Conservation (phyloP, 2,888 invertebrate genomes). For the Dorcus hopei region DNA sequence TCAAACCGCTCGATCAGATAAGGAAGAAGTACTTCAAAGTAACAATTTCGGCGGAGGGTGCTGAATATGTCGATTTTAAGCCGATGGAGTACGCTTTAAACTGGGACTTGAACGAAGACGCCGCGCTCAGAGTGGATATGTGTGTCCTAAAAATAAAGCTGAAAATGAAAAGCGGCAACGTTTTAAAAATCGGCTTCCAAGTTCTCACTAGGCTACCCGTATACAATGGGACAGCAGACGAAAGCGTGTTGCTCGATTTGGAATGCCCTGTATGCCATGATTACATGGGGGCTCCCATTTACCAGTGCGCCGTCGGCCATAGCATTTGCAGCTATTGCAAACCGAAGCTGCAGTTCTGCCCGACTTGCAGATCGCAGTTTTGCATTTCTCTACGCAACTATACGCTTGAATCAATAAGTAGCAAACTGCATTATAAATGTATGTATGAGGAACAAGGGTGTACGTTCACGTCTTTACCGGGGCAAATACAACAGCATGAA, state of each 20-base stretch:
- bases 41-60: too few species aligned
- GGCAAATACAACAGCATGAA: too few species aligned
- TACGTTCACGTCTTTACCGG: neutral
- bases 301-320: conserved; percentile 16
- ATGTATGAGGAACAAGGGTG: conserved; percentile 11
- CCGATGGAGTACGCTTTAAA: too few species aligned
- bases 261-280: conserved; percentile 23
- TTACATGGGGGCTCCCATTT: conserved; percentile 19
- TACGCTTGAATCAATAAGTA: conserved; percentile 15
- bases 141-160: too few species aligned
- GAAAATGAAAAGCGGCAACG: too few species aligned
- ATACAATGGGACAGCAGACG: neutral
- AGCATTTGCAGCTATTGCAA: conserved; percentile 17
- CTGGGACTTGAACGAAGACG: too few species aligned
- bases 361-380: conserved; percentile 15
- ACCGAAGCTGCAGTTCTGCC: conserved; percentile 15
- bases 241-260: neutral
- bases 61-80: too few species aligned
- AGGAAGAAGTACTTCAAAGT: too few species aligned
- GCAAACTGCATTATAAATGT: conserved; percentile 13
- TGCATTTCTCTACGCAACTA: conserved; percentile 15
- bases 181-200: too few species aligned
- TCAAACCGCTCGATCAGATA: too few species aligned
- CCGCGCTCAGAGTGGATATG: too few species aligned
- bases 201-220: too few species aligned